Conservation (phyloP, 2,888 invertebrate genomes). For the Diploptera punctata region DNA sequence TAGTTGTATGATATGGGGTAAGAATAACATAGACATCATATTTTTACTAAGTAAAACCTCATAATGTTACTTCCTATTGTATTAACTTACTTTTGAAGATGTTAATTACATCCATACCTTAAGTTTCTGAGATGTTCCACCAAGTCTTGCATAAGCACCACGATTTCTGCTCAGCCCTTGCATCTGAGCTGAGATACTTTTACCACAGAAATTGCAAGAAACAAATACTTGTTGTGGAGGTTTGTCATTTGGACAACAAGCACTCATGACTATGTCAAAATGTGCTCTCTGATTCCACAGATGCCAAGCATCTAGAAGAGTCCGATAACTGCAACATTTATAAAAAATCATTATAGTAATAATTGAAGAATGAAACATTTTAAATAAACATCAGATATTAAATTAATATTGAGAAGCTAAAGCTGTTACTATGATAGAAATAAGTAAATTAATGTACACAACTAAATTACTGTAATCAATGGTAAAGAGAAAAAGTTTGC, state of each 20-base stretch:
- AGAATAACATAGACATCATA: too few relatives aligned
- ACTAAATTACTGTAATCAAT: too few relatives aligned
- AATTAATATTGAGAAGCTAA: too few relatives aligned
- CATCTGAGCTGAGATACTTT: slow-evolving; percentile 83
- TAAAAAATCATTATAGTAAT: background rate
- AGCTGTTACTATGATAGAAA: too few relatives aligned
- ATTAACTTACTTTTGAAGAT: too few relatives aligned
- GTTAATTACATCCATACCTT: too few relatives aligned
- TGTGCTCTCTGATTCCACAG: slow-evolving; percentile 90
- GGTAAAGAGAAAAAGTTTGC: too few relatives aligned
- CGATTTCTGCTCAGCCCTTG: slow-evolving; percentile 69
- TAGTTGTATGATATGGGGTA: too few relatives aligned
- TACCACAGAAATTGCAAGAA: slow-evolving; percentile 94
- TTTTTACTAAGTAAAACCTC: too few relatives aligned
- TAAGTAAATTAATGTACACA: too few relatives aligned
- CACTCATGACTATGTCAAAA: slow-evolving; percentile 82
- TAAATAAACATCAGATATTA: too few relatives aligned
- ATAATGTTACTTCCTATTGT: too few relatives aligned
- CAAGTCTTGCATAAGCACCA: slow-evolving; percentile 65
- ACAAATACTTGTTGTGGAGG: slow-evolving; percentile 69
- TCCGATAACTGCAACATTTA: slow-evolving; percentile 72
- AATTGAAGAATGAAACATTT: background rate
- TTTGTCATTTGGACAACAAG: slow-evolving; percentile 60
- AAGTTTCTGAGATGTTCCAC: slow-evolving; percentile 73
- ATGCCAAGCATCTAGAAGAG: slow-evolving; percentile 86